Evolutionary conservation across 2,113 vertebrate species (phyloP).

Genomic region (Gallinago media): DNA sequence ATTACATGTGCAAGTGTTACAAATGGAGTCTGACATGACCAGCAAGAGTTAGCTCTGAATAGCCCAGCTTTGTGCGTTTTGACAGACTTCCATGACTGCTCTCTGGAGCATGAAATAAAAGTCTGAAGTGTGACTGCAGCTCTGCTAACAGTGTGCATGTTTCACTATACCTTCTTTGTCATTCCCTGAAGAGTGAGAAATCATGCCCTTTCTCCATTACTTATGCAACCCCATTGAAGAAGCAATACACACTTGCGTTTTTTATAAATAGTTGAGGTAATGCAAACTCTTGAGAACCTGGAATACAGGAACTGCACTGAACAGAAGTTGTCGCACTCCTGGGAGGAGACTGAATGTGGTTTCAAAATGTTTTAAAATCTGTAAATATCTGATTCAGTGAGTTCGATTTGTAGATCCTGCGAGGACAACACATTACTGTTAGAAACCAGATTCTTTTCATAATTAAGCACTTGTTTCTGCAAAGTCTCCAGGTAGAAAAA

Average conservation of each 20-base stretch:
- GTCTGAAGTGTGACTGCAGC: not conserved
- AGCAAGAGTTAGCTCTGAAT: not conserved
- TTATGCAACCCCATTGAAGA: not conserved
- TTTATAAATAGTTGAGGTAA: not conserved
- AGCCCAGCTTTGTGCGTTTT: not conserved
- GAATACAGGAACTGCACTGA: not conserved
- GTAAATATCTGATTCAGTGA: not conserved
- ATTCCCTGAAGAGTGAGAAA: not conserved
- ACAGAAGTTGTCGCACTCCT: not conserved
- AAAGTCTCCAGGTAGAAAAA: not conserved
- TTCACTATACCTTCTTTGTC: not conserved
- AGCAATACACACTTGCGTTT: not conserved
- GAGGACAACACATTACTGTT: accelerated
- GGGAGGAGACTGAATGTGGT: not conserved
- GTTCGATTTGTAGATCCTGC: not conserved
- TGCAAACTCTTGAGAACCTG: not conserved
- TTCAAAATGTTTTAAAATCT: not conserved
- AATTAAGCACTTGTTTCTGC: not conserved
- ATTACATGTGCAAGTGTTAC: not conserved
- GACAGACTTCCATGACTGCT: not conserved
- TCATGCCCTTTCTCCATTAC: not conserved
- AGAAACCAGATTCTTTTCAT: not conserved
- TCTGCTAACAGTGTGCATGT: not conserved
- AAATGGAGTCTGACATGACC: not conserved
- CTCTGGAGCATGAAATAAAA: not conserved